These are phyloP conservation scores for Terrapene triunguis DNA, from an alignment of 2,113 vertebrate genomes.

Conservation along the genomic window DNA sequence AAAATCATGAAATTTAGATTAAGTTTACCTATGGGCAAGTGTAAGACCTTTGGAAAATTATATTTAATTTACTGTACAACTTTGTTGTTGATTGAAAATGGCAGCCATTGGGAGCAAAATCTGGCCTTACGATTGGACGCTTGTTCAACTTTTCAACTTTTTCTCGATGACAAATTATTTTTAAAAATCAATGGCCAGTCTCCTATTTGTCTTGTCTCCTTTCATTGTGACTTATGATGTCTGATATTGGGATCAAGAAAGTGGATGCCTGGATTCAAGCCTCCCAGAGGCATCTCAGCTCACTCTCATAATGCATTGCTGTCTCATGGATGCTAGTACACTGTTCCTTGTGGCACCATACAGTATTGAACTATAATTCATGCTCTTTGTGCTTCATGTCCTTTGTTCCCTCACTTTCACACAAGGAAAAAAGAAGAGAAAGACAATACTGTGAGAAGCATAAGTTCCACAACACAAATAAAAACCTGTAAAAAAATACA, in stretches of 20 bases:
- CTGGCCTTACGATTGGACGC: background rate
- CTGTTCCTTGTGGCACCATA: background rate
- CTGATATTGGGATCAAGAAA: background rate
- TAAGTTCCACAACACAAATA: background rate
- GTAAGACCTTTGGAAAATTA: background rate
- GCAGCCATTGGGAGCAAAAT: rapidly evolving
- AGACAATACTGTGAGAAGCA: background rate
- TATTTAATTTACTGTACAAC: background rate
- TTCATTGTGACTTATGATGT: background rate
- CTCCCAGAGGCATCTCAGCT: background rate
- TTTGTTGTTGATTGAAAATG: background rate
- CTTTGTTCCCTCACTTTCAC: background rate
- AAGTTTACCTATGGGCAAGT: background rate
- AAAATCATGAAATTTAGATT: background rate
- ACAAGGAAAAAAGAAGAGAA: rapidly evolving
- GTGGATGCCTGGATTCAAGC: background rate
- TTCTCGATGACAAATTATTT: background rate
- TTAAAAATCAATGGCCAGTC: background rate
- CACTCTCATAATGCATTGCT: background rate
- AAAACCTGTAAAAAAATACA: background rate
- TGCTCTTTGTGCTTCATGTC: background rate
- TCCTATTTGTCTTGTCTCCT: background rate
- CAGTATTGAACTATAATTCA: background rate
- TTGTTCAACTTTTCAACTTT: background rate
- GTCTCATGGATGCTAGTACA: background rate